Percentiles rank a stretch among this genome's conserved stretches.
Evolutionary conservation across 2,113 vertebrate species (phyloP).

Genomic region (Coptodon bakossiorum): DNA sequence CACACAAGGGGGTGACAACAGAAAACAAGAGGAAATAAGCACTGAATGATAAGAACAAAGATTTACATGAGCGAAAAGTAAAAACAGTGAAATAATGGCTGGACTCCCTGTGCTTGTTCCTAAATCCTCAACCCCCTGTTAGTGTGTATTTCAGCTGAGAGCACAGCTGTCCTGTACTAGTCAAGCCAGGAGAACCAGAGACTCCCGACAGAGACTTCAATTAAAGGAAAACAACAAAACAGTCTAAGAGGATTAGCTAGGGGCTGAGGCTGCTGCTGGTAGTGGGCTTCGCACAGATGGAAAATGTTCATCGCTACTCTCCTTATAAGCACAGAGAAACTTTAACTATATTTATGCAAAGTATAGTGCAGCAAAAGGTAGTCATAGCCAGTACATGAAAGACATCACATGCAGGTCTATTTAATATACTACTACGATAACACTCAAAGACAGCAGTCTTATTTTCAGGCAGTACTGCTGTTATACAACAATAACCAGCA

Average conservation of each 20-base stretch:
- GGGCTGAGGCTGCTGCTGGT: not conserved
- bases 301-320: not conserved
- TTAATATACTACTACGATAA: not conserved
- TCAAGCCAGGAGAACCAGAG: not conserved
- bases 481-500: not conserved
- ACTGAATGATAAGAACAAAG: not conserved
- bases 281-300: constrained; percentile 10
- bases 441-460: not conserved
- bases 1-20: not conserved
- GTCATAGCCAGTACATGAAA: not conserved
- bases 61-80: not conserved
- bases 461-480: not conserved
- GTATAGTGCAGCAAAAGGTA: not conserved
- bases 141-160: not conserved
- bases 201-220: constrained; percentile 36
- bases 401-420: not conserved
- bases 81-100: not conserved
- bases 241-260: constrained; percentile 53
- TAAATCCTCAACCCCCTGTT: not conserved
- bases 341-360: not conserved
- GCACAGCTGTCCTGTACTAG: constrained; percentile 10
- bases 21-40: not conserved
- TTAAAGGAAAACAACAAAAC: constrained; percentile 48
- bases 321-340: not conserved
- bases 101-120: not conserved